These are phyloP conservation scores for Calliphora vicina DNA, from an alignment of 1,140 invertebrate genomes.

Conservation along the genomic window DNA sequence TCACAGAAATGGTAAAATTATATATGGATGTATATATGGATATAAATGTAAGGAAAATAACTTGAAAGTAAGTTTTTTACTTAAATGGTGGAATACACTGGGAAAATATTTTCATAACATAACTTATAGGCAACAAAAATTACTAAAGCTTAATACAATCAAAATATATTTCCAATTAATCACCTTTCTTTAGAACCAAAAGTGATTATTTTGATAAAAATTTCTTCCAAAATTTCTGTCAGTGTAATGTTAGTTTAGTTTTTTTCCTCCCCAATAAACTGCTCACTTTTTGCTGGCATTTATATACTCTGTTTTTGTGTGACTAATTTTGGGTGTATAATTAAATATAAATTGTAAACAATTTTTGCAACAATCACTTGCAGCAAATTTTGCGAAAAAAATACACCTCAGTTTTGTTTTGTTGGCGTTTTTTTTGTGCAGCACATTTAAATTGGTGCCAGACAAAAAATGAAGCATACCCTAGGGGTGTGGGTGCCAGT, in stretches of 20 bases:
- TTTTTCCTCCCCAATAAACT: not conserved
- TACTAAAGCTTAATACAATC: no score
- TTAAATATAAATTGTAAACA: slow-evolving; percentile 14
- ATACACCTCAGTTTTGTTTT: not conserved
- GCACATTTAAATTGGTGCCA: not conserved
- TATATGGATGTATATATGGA: no score
- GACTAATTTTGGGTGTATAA: slow-evolving; percentile 12
- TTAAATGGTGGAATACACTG: no score
- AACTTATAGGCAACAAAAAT: no score
- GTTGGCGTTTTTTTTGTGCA: not conserved
- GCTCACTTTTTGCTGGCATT: not conserved
- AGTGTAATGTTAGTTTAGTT: not conserved
- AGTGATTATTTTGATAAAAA: no score
- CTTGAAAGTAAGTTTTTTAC: no score
- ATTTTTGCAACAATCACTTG: slow-evolving; percentile 16
- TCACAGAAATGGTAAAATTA: no score
- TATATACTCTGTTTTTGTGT: not conserved
- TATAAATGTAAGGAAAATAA: no score
- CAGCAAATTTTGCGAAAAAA: not conserved
- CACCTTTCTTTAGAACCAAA: no score
- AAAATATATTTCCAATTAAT: no score
- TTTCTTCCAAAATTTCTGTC: no score
- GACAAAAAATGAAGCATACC: not conserved
- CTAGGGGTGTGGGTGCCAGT: not conserved
- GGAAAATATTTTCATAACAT: no score